These are phyloP conservation scores for Chalcis sispes DNA, from an alignment of 2,888 invertebrate species.

Conservation along the genomic window DNA sequence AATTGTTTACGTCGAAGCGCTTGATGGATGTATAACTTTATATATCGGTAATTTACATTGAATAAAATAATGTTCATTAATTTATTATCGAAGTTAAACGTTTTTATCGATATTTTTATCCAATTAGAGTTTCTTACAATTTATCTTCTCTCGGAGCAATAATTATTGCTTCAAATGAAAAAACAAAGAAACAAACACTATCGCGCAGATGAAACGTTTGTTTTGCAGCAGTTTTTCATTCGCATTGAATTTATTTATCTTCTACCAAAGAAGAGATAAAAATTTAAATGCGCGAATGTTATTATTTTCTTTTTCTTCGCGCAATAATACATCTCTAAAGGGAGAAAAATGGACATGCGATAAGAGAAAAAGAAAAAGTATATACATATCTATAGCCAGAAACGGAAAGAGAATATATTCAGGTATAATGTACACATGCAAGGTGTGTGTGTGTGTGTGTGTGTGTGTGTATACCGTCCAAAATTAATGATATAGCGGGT, in stretches of 20 bases:
- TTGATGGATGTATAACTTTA: too few species aligned
- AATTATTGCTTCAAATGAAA: not conserved
- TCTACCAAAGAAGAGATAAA: too few species aligned
- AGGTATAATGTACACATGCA: too few species aligned
- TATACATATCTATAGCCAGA: too few species aligned
- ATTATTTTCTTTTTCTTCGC: not conserved
- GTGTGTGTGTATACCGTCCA: not conserved
- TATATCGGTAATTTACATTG: too few species aligned
- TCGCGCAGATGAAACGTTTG: not conserved
- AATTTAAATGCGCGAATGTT: slow-evolving; percentile 4
- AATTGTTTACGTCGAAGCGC: too few species aligned
- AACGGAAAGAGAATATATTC: slow-evolving; percentile 21
- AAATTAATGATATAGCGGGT: slow-evolving; percentile 22
- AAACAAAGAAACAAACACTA: not conserved
- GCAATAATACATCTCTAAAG: not conserved
- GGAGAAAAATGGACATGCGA: not conserved
- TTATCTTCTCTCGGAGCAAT: not conserved
- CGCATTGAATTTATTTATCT: too few species aligned
- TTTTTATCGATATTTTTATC: not conserved
- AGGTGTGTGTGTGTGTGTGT: too few species aligned
- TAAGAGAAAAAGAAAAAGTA: not conserved
- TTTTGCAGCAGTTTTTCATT: too few species aligned
- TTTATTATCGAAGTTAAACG: too few species aligned
- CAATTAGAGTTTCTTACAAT: not conserved
- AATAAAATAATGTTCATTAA: not conserved